These are phyloP conservation scores for Microcebus jonahi DNA, from an alignment of 2,113 vertebrate species.

Conservation along the genomic window DNA sequence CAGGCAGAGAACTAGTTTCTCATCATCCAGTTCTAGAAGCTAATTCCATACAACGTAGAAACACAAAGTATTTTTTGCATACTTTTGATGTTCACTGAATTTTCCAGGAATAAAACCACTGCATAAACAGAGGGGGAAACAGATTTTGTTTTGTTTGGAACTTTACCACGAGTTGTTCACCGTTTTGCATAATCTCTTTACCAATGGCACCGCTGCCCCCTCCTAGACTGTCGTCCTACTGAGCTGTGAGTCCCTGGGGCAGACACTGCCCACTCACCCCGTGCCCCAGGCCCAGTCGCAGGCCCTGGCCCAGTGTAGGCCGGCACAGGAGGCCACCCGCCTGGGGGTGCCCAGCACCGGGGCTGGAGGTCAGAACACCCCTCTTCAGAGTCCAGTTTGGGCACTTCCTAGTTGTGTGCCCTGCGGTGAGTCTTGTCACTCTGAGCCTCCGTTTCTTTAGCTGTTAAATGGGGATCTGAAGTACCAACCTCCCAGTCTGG, in stretches of 20 bases:
- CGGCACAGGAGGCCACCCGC: background rate
- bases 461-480: background rate
- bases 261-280: background rate
- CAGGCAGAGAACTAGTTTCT: background rate
- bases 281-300: background rate
- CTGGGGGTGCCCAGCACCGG: background rate
- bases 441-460: background rate
- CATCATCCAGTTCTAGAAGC: background rate
- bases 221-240: background rate
- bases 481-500: background rate
- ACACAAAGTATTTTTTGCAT: background rate
- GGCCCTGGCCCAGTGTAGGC: background rate
- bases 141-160: background rate
- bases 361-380: background rate
- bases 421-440: background rate
- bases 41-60: background rate
- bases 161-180: background rate
- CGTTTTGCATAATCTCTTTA: background rate
- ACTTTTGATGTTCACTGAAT: background rate
- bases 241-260: background rate
- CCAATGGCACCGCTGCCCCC: rapidly evolving
- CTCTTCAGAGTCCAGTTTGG: background rate
- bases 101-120: background rate
- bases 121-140: background rate
- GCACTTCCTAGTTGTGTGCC: background rate